Evolutionary conservation across 1,140 invertebrate genomes (phyloP), one percentile per base, ranked within the genome.

Genomic region (Microplitis mediator): DNA sequence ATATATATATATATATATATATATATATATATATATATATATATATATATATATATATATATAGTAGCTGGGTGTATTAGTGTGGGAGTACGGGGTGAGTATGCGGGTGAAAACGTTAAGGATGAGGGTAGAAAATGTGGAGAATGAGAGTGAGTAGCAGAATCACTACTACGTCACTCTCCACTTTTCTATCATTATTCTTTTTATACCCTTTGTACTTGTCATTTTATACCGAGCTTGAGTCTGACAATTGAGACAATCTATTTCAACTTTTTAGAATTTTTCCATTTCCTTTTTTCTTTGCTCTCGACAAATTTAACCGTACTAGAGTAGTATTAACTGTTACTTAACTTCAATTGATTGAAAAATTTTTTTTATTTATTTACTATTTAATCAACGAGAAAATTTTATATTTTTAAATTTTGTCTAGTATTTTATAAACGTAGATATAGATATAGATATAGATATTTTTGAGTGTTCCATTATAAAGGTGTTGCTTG

Each of bases 401-500:
- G 9, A 5, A 45, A 11, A 2, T 9, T 39, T 39, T 45, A 9
- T 45, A 6, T 45, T 45, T 45, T 45, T 45, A 45, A 6, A 45
- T 45, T 45, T 45, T 45, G 8, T 45, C 11, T 36, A n/a, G 14
- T 11, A 60, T 34, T 14, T 58, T 11, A 4, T 35, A 36, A 3
- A 45, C 5, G 9, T 6, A 56, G 34, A 14, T 36, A 60, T 36
- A 13, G 61, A 14, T 36, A 60, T 36, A 13, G 61, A n/a, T 63
- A 32, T 70, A 31, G 45, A 35, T 51, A 50, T 14, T 61, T 39
- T n/a, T 62, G 13, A 76, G 69, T 77, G 74, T 73, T 68, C 76
- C 74, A 80, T 76, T 77, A 75, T 74, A 79, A 77, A 82, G 81
- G 82, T 83, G 82, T 83, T 84, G 81, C 83, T 84, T 80, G 82